These are phyloP conservation scores for Chorisops tibialis DNA, from an alignment of 2,888 invertebrate genomes.

Conservation along the genomic window DNA sequence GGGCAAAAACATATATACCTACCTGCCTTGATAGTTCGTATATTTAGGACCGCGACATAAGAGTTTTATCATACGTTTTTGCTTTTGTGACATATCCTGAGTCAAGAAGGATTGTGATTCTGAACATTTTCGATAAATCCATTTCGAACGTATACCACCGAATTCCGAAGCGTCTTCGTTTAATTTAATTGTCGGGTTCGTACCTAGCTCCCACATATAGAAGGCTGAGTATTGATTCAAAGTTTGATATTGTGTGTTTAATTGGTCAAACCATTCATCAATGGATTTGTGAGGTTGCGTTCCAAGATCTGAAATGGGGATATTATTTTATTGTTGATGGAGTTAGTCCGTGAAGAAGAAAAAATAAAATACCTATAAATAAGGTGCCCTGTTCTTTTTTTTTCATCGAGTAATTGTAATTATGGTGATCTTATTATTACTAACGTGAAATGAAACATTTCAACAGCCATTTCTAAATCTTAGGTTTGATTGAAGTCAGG, in stretches of 20 bases:
- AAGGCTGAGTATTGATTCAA: slow-evolving; percentile 36
- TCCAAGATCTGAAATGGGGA: slow-evolving; percentile 11
- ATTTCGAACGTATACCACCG: slow-evolving; percentile 42
- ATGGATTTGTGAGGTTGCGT: slow-evolving; percentile 26
- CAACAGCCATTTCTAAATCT: no score
- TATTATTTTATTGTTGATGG: no score
- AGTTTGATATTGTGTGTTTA: slow-evolving; percentile 35
- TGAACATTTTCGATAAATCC: slow-evolving; percentile 47
- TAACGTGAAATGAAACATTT: no score
- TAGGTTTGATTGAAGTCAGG: no score
- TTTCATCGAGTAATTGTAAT: no score
- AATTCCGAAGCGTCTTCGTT: slow-evolving; percentile 35
- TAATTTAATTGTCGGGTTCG: slow-evolving; percentile 32
- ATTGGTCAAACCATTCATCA: slow-evolving; percentile 37
- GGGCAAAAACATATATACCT: slow-evolving; percentile 34
- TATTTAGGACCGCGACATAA: slow-evolving; percentile 64
- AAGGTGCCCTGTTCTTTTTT: no score
- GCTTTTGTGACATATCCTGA: slow-evolving; percentile 32
- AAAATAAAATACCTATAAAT: no score
- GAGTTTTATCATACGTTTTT: slow-evolving; percentile 57
- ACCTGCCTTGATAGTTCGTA: slow-evolving; percentile 58
- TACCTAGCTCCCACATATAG: slow-evolving; percentile 37
- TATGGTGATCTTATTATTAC: no score
- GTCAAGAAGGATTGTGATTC: slow-evolving; percentile 32
- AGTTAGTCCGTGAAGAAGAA: no score